These are phyloP conservation scores for Diaprepes abbreviatus DNA, from an alignment of 2,888 invertebrate species.

Conservation along the genomic window DNA sequence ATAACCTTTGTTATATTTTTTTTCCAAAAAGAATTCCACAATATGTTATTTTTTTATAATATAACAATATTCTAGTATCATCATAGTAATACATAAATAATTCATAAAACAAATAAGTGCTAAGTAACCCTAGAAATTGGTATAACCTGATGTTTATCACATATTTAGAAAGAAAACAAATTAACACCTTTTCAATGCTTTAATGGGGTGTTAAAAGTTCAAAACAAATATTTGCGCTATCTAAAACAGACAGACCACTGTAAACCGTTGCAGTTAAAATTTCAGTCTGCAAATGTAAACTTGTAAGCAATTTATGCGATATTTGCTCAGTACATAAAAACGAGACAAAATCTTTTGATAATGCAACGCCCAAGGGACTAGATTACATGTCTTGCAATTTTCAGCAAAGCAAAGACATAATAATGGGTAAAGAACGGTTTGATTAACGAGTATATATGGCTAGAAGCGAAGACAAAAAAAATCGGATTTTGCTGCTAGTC, in stretches of 20 bases:
- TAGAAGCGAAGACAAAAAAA: too few species aligned
- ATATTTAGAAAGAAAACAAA: background rate
- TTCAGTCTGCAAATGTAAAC: background rate
- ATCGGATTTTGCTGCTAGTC: too few species aligned
- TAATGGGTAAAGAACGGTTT: constrained; percentile 6
- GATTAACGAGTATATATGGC: background rate
- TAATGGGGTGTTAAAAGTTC: background rate
- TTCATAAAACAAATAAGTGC: too few species aligned
- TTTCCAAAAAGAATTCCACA: too few species aligned
- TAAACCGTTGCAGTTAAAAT: background rate
- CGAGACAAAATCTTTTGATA: background rate
- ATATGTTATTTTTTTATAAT: too few species aligned
- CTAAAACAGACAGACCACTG: background rate
- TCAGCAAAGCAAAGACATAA: background rate
- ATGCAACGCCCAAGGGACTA: background rate
- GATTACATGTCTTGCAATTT: constrained; percentile 11
- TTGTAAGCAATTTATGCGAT: background rate
- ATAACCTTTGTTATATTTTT: too few species aligned
- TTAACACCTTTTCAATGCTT: background rate
- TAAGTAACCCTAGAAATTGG: too few species aligned
- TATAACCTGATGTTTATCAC: too few species aligned
- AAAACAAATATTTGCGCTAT: background rate
- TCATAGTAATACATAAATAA: too few species aligned
- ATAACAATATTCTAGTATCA: too few species aligned
- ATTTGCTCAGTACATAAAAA: background rate